These are phyloP conservation scores for Epinotia demarniana DNA, from an alignment of 2,888 invertebrate genomes.

Conservation along the genomic window DNA sequence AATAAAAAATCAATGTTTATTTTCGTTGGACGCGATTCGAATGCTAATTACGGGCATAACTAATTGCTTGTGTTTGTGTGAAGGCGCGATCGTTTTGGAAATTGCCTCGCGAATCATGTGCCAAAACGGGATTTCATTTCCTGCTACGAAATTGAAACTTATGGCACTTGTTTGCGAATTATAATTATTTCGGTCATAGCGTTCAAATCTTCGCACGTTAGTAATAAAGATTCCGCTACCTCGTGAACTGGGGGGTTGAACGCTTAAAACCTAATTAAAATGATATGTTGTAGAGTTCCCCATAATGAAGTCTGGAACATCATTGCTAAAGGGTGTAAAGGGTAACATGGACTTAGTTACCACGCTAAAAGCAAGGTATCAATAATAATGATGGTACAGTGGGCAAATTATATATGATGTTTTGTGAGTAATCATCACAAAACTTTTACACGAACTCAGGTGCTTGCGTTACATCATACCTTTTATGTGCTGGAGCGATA, in stretches of 20 bases:
- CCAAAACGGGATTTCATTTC: conserved; percentile 58
- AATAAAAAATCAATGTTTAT: conserved; percentile 85
- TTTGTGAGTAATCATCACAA: conserved; percentile 5
- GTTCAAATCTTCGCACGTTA: conserved; percentile 12
- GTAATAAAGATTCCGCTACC: background rate
- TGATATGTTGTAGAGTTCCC: conserved; percentile 35
- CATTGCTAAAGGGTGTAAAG: conserved; percentile 35
- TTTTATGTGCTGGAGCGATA: conserved; percentile 28
- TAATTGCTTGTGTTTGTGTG: conserved; percentile 79
- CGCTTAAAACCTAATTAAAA: conserved; percentile 26
- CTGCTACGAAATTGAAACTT: conserved; percentile 46
- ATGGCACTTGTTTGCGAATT: conserved; percentile 29
- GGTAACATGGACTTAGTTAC: conserved; percentile 28
- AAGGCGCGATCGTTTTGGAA: conserved; percentile 66
- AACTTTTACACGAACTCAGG: conserved; percentile 18
- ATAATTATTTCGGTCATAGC: conserved; percentile 23
- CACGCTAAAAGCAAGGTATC: conserved; percentile 13
- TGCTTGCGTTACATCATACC: conserved; percentile 24
- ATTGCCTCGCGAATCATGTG: conserved; percentile 55
- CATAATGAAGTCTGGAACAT: conserved; percentile 38
- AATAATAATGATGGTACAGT: conserved; percentile 25
- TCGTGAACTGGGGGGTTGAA: conserved; percentile 8
- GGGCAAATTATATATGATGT: conserved; percentile 10
- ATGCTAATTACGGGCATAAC: conserved; percentile 79
- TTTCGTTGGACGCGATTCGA: conserved; percentile 77